Evolutionary conservation across 2,113 vertebrate species (phyloP).

Genomic region (Archocentrus centrarchus): DNA sequence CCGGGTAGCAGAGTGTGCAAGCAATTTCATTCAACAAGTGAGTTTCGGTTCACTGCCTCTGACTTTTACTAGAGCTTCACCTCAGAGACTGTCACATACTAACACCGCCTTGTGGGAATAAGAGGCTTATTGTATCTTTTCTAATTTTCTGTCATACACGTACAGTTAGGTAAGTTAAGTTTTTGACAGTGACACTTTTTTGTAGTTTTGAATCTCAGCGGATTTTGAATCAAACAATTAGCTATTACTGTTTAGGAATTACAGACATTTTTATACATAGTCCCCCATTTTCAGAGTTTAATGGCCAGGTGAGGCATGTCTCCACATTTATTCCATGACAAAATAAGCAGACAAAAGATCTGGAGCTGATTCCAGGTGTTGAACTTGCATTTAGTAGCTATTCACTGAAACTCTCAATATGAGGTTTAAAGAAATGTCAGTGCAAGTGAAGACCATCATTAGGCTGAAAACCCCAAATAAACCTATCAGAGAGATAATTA

Average conservation of each 20-base stretch:
- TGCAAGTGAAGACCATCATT: not conserved
- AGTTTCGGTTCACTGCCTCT: conserved; percentile 48
- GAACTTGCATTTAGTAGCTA: not conserved
- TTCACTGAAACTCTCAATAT: not conserved
- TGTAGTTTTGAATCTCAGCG: fast-evolving
- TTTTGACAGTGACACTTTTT: not conserved
- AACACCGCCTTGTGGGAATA: not conserved
- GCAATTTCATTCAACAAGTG: conserved; percentile 45
- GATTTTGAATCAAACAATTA: not conserved
- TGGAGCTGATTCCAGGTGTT: not conserved
- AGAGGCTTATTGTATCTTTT: not conserved
- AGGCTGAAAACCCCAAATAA: not conserved
- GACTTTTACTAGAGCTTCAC: conserved; percentile 41
- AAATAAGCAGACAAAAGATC: not conserved
- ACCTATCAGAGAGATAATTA: too few relatives aligned
- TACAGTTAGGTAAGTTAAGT: not conserved
- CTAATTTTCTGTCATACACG: not conserved
- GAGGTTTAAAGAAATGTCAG: not conserved
- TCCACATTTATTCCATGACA: not conserved
- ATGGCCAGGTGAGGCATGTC: not conserved
- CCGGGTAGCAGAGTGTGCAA: conserved; percentile 43
- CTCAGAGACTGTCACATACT: conserved; percentile 28
- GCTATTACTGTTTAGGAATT: fast-evolving
- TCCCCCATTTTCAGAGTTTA: not conserved
- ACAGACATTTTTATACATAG: too few relatives aligned